These are phyloP conservation scores for Labeo calbasu DNA, from an alignment of 2,797 vertebrate species.

Conservation along the genomic window DNA sequence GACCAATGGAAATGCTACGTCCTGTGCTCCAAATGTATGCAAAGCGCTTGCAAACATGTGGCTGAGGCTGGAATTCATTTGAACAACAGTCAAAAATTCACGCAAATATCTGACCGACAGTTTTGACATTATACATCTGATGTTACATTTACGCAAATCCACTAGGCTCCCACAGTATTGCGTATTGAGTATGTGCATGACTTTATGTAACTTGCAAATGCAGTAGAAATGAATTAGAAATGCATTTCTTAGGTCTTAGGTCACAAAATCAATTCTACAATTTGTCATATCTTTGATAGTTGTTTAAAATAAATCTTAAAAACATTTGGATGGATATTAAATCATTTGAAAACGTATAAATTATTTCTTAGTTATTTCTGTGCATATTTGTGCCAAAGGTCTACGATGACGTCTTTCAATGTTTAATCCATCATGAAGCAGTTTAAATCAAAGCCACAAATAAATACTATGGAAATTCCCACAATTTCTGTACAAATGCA, in stretches of 20 bases:
- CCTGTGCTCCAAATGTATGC: constrained; percentile 50
- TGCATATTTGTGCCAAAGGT: not conserved
- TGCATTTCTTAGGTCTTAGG: not conserved
- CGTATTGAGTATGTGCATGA: not conserved
- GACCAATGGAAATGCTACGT: not conserved
- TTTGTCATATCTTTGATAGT: not conserved
- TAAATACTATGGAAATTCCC: constrained; percentile 73
- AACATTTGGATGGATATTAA: not conserved
- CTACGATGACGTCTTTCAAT: not conserved
- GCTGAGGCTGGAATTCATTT: constrained; percentile 52
- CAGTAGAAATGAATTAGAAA: not conserved
- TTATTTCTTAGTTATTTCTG: not conserved
- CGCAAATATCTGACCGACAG: constrained; percentile 68
- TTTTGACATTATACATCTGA: constrained; percentile 49
- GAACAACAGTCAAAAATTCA: constrained; percentile 68
- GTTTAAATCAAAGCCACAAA: constrained; percentile 68
- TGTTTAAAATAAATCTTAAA: not conserved
- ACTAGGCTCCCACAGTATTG: not conserved
- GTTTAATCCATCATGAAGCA: constrained; percentile 14
- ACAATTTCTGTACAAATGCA: constrained; percentile 20
- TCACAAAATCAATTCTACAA: constrained; percentile 4
- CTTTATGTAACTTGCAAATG: not conserved
- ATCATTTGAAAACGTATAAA: not conserved
- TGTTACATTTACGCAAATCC: constrained; percentile 55
- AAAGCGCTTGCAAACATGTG: constrained; percentile 69